These are phyloP conservation scores for Lasioglossum villosulum DNA, from an alignment of 2,888 invertebrate species.

Conservation along the genomic window DNA sequence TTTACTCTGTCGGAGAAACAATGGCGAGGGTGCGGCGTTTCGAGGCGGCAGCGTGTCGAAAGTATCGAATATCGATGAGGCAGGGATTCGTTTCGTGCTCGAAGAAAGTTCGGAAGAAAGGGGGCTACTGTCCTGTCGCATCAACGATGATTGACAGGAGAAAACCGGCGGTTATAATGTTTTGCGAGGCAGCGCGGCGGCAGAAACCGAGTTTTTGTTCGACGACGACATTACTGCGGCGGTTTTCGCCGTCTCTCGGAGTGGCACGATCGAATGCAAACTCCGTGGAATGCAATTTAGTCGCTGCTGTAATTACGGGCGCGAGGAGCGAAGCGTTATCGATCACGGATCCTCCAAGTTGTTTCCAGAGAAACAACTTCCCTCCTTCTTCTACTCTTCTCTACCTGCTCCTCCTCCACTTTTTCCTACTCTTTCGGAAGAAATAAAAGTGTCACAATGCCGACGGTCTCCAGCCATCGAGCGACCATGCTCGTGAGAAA, in stretches of 20 bases:
- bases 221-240: background rate
- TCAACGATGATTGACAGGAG: constrained; percentile 57
- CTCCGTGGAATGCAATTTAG: background rate
- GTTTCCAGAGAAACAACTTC: background rate
- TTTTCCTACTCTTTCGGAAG: background rate
- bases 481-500: constrained; percentile 3
- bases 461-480: background rate
- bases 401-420: background rate
- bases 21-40: constrained; percentile 12
- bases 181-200: background rate
- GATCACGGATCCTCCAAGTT: background rate
- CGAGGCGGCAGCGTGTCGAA: constrained; percentile 29
- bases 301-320: background rate
- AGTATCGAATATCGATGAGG: constrained; percentile 45
- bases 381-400: background rate
- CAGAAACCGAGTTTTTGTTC: constrained; percentile 28
- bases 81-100: constrained; percentile 49
- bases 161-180: constrained; percentile 39
- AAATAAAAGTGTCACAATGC: background rate
- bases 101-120: constrained; percentile 40
- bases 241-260: background rate
- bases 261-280: background rate
- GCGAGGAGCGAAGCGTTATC: background rate
- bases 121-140: background rate
- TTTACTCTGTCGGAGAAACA: constrained; percentile 36